Conservation (phyloP, 1,140 invertebrate species). For the Halictus rubicundus region DNA sequence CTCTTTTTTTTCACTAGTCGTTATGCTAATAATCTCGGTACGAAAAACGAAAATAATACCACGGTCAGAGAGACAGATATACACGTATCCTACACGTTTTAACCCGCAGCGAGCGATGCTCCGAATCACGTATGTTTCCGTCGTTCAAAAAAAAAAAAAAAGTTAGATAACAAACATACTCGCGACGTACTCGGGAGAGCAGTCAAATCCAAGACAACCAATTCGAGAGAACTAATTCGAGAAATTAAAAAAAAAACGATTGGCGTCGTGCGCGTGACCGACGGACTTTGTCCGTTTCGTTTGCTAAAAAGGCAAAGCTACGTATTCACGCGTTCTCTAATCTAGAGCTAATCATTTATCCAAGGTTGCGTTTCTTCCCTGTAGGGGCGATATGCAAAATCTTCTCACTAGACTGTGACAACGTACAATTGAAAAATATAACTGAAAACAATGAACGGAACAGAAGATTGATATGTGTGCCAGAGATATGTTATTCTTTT, state of each 20-base stretch:
- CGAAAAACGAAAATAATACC: too few species aligned
- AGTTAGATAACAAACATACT: constrained; percentile 34
- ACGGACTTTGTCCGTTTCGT: constrained; percentile 36
- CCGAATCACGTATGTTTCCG: neutral
- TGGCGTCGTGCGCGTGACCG: constrained; percentile 21
- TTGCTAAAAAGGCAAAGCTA: constrained; percentile 50
- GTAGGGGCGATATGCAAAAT: constrained; percentile 68
- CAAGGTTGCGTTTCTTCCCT: constrained; percentile 66
- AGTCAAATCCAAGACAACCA: constrained; percentile 73
- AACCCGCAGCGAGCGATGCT: constrained; percentile 13
- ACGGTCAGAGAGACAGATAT: neutral
- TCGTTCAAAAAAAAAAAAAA: neutral
- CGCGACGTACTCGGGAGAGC: constrained; percentile 59
- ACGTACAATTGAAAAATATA: too few species aligned
- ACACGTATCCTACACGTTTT: too few species aligned
- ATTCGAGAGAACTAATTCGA: constrained; percentile 52
- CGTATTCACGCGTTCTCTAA: constrained; percentile 45
- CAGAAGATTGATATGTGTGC: too few species aligned
- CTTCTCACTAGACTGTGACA: neutral
- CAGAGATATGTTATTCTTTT: too few species aligned
- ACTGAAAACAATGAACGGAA: too few species aligned
- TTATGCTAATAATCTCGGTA: constrained; percentile 34
- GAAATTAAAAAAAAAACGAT: constrained; percentile 5
- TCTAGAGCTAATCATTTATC: constrained; percentile 65
- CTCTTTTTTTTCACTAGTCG: constrained; percentile 56